Base-by-base conservation (phyloP, 23 tunicate genomes). In the Corella eumyota region DNA sequence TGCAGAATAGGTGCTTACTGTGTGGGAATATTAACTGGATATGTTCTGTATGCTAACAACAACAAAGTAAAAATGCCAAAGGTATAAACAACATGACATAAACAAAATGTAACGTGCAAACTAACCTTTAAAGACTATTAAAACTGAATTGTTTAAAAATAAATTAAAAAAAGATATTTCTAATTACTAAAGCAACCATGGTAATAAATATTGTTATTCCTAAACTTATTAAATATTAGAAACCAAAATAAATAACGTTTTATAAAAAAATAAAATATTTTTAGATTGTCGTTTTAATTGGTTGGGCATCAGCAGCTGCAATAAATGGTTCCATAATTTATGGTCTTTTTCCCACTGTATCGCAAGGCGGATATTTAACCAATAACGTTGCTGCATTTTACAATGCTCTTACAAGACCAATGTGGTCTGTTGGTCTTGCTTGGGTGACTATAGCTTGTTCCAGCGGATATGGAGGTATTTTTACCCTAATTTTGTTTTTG, bases 21-120 rank as follows among this genome's bases (percentile, higher is more conserved):
- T 1, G 81, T 85, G 40, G 95, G 95, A 31, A 49, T 85, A 62
- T 11, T 85, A n/a, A 85, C 95, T 15, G 95, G 95, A 20, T 85
- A 76, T 36, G 52, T 77, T 6, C 65, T 85, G 22, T 50, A 64
- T 22, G 60, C 56, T 28, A 60, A 47, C 27, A 60, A 61, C 3
- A 35, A 60, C 62, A 66, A 55, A 60, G 52, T 82, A 5, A 60
- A 24, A 60, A 82, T 82, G 92, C 32, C 72, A 0, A 73, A 73
- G 92, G 92, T 82, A 19, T 7, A 36, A 50, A 9, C 22, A 9
- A 19, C 48, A 40, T 40, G n/a, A n/a, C n/a, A n/a, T n/a, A n/a
- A n/a, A n/a, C n/a, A n/a, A n/a, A n/a, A n/a, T n/a, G n/a, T n/a
- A n/a, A n/a, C n/a, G n/a, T n/a, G n/a, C n/a, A n/a, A n/a, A n/a